Conservation (phyloP, 2,113 vertebrate genomes). For the Gymnarchus niloticus region DNA sequence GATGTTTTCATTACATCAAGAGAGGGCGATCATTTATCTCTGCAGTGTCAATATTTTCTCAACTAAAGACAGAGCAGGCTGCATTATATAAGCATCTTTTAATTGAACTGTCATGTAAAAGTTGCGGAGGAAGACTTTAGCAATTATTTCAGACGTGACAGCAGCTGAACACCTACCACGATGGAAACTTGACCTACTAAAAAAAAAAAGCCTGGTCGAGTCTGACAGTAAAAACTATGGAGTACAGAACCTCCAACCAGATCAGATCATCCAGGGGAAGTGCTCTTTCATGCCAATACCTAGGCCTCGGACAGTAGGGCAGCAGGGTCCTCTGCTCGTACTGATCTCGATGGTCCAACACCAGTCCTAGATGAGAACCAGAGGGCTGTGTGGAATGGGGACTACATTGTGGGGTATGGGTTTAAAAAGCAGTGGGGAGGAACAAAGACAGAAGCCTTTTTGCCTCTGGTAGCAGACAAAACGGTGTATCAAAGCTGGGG, state of each 20-base stretch:
- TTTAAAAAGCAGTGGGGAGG: background rate
- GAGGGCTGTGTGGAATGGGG: background rate
- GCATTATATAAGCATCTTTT: too few relatives aligned
- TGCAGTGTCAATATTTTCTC: too few relatives aligned
- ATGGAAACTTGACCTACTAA: too few relatives aligned
- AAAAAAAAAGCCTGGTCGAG: background rate
- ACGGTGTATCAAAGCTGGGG: background rate
- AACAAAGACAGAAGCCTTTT: background rate
- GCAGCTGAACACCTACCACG: too few relatives aligned
- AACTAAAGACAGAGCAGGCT: too few relatives aligned
- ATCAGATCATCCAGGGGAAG: background rate
- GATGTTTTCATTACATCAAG: too few relatives aligned
- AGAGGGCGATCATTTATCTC: too few relatives aligned
- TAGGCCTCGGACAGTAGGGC: background rate
- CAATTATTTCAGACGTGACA: too few relatives aligned
- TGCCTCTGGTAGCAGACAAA: background rate
- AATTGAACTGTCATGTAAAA: too few relatives aligned
- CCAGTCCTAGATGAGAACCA: background rate
- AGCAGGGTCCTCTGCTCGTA: background rate
- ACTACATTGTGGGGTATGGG: background rate
- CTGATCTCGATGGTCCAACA: background rate
- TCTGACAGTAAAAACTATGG: background rate
- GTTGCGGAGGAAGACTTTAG: too few relatives aligned
- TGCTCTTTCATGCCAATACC: background rate
- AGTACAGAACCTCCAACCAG: background rate